Evolutionary conservation across 2,797 vertebrate species (phyloP).

Genomic region (Anguilla anguilla): DNA sequence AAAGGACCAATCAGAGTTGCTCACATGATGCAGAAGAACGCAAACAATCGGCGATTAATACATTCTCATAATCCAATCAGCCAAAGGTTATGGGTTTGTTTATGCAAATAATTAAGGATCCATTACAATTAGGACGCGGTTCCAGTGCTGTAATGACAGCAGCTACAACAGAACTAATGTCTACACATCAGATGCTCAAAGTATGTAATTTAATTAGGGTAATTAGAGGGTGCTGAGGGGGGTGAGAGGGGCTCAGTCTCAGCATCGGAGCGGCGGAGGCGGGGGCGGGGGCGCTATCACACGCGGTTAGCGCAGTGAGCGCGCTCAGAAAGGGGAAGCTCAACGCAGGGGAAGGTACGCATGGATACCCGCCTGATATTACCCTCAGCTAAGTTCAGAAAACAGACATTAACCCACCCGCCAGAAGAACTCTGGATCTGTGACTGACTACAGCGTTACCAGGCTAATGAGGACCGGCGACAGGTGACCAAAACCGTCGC

Average conservation of each 20-base stretch:
- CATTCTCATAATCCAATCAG: conserved; percentile 30
- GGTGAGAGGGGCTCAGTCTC: conserved; percentile 7
- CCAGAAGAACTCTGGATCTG: not conserved
- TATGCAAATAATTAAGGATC: conserved; percentile 31
- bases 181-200: conserved; percentile 21
- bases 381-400: not conserved
- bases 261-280: not conserved
- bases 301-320: not conserved
- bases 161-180: conserved; percentile 29
- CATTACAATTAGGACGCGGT: conserved; percentile 37
- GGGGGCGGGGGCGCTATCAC: not conserved
- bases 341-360: too few species aligned
- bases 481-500: not conserved
- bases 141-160: conserved; percentile 34
- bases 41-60: not conserved
- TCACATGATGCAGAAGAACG: not conserved
- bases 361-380: not conserved
- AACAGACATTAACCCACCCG: not conserved
- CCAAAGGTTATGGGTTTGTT: conserved; percentile 23
- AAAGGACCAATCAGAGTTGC: not conserved
- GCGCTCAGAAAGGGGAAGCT: not conserved
- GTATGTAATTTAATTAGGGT: conserved; percentile 30
- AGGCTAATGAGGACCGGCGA: not conserved
- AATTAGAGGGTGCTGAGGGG: conserved; percentile 27
- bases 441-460: not conserved